Evolutionary conservation across 53 echinoderm and acorn worm genomes (phyloP), one percentile per base, ranked within the genome.

Genomic region (Echinarachnius parma): DNA sequence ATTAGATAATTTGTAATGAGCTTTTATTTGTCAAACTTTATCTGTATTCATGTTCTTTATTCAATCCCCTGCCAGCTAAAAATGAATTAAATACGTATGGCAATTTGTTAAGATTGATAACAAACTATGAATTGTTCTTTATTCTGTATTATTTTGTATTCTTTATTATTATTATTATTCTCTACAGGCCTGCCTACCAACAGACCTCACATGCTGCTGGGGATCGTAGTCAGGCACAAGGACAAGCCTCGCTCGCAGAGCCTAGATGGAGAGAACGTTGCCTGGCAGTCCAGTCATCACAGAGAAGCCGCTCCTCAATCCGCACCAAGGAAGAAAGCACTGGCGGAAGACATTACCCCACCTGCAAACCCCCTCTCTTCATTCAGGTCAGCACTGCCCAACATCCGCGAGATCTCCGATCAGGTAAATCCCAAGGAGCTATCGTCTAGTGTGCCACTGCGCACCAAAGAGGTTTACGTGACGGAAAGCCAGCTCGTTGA

Each of bases 161-260:
- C 4, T 32, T 18, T 11, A n/a, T 64, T 35, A 33, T 42, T 9
- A 39, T 39, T 39, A 9, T 13, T 9, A 39, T 39, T 39, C 39
- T 39, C 39, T 39, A 7, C 84, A 98, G 98, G 98, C 29, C 52
- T 98, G 56, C 77, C 82, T 21, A 62, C 76, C 32, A 67, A 78
- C 28, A 63, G 98, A 25, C 91, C 98, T 1, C 88, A 98, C 79
- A 85, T 92, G 82, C 54, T 98, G 9, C 86, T 98, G 19, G 98
- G 98, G 0, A 44, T 91, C 13, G 72, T 98, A 34, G 76, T 91
- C 25, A 64, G 91, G 39, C 91, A 98, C 29, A 91, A 86, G 36
- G 90, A 91, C 21, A 79, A 81, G 27, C 79, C 79, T 18, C 90
- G 94, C 23, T 75, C 82, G 44, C 34, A 67, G 4, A 84, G 82